Conservation (phyloP, 2,888 invertebrate species). For the Mylabris sibirica region DNA sequence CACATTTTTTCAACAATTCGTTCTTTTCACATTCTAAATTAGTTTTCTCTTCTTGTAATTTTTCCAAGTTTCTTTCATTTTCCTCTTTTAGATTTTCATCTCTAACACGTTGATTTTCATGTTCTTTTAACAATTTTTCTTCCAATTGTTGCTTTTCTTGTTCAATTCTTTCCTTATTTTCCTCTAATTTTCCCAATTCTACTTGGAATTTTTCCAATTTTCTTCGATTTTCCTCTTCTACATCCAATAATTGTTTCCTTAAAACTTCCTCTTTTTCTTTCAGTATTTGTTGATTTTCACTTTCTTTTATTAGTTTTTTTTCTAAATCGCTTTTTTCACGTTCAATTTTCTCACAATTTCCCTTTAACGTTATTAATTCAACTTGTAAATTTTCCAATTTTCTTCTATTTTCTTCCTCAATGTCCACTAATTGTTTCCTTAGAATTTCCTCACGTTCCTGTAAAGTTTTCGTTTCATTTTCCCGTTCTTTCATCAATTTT, state of each 20-base stretch:
- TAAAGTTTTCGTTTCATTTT: neutral
- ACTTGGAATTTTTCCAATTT: constrained; percentile 11
- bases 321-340: constrained; percentile 21
- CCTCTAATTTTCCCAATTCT: neutral
- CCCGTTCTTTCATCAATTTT: neutral
- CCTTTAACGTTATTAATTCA: neutral
- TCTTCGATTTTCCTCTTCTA: constrained; percentile 18
- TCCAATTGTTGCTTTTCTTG: constrained; percentile 34
- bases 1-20: neutral
- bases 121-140: constrained; percentile 22
- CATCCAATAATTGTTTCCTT: neutral
- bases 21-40: constrained; percentile 17
- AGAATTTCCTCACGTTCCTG: neutral
- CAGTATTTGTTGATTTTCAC: constrained; percentile 2
- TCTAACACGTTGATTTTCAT: no score
- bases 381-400: neutral
- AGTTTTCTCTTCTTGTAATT: no score
- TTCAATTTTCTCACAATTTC: neutral
- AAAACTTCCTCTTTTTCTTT: neutral
- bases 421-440: neutral
- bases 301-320: neutral
- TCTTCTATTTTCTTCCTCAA: neutral
- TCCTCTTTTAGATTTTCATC: constrained; percentile 15
- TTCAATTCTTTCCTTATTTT: neutral
- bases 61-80: no score